Evolutionary conservation across 2,113 vertebrate genomes (phyloP).

Genomic region (Carassius auratus): DNA sequence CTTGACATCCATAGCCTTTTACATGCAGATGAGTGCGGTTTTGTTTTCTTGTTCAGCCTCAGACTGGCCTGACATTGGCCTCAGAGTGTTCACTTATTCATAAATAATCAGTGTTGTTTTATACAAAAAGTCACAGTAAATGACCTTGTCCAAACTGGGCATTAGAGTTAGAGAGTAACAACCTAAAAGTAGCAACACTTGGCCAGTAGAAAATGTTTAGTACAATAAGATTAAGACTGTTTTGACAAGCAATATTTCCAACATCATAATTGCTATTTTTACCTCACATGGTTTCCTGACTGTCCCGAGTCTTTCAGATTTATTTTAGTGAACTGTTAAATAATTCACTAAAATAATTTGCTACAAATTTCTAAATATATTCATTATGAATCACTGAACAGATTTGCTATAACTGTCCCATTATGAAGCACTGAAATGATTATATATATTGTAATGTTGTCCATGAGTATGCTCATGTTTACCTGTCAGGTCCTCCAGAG

Average conservation of each 20-base stretch:
- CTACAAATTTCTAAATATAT: too few relatives aligned
- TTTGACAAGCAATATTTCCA: neutral
- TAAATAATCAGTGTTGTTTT: neutral
- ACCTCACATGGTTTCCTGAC: neutral
- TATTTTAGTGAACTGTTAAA: neutral
- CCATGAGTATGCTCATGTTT: too few relatives aligned
- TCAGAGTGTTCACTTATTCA: neutral
- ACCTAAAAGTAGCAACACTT: neutral
- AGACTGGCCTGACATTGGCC: neutral
- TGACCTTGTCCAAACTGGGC: neutral
- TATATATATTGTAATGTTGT: too few relatives aligned
- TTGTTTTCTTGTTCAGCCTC: constrained; percentile 33
- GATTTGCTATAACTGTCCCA: neutral
- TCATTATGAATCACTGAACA: neutral
- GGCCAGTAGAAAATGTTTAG: neutral
- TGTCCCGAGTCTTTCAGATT: neutral
- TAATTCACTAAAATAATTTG: too few relatives aligned
- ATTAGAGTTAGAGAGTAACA: neutral
- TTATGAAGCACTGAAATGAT: neutral
- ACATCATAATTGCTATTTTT: neutral
- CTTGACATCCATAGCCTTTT: constrained; percentile 61
- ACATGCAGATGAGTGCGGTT: constrained; percentile 62
- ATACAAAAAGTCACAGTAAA: neutral
- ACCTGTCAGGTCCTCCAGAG: constrained; percentile 81
- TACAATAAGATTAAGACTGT: neutral